Evolutionary conservation across 2,888 invertebrate species (phyloP), one percentile per base, ranked within the genome.

Genomic region (Tetramorium bicarinatum): DNA sequence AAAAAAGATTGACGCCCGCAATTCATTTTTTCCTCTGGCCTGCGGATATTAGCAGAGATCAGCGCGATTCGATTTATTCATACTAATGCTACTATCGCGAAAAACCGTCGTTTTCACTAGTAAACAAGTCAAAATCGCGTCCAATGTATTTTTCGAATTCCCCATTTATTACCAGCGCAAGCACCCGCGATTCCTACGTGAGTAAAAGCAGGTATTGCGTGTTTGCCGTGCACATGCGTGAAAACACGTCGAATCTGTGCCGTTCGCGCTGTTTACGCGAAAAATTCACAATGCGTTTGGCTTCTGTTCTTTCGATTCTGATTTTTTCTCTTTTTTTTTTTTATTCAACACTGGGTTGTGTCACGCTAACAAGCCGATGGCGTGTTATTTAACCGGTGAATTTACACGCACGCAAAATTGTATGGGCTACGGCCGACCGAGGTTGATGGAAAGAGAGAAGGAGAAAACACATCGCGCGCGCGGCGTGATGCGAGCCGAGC

Each of bases 1-100:
- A 62, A 82, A 61, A 85, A 85, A 87, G 86, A 86, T 86, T 88
- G 83, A 82, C 84, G 59, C 34, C 67, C 69, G 66, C 76, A 89
- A 75, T 82, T 49, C 69, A 81, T 83, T 85, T 83, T 34, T 76
- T 64, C 3, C 56, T 9, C 25, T 69, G 41, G 77, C 66, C 56
- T n/a, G 56, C n/a, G 8, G 54, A 84, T 44, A 56, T 69, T 69
- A 69, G 41, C 25, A n/a, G 54, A 67, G 9, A 61, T 29, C n/a
- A 11, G 13, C 9, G 34, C 21, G 34, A 21, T 29, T 64, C 76
- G 62, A 77, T 87, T 87, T 87, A 74, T 87, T 82, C 52, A 62
- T 80, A 75, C 15, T 77, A 69, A 61, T 44, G 49, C 38, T 76
- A 75, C 15, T 74, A 71, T 61, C 47, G 52, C 29, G 44, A 25